Conservation (phyloP, 2,797 vertebrate species). For the Chloroceryle amazona region DNA sequence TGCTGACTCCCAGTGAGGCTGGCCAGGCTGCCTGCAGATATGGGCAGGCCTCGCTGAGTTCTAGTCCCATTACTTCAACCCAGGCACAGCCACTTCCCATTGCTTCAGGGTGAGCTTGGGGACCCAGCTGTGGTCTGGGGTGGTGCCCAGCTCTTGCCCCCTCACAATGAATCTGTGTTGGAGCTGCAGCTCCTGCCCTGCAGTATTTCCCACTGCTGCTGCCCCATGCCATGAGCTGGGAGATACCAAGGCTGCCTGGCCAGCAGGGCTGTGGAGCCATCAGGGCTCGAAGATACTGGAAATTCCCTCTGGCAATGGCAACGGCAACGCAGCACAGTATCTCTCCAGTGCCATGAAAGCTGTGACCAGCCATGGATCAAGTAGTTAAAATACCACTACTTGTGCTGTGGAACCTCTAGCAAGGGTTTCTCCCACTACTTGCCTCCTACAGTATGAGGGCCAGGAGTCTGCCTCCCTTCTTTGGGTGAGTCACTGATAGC, state of each 20-base stretch:
- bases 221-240: rapidly evolving
- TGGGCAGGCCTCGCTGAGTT: background rate
- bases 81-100: rapidly evolving
- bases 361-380: background rate
- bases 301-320: background rate
- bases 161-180: background rate
- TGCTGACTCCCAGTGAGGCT: background rate
- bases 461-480: background rate
- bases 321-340: no score
- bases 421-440: background rate
- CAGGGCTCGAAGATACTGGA: background rate
- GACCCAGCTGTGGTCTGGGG: background rate
- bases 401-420: background rate
- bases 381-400: background rate
- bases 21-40: background rate
- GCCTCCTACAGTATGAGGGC: background rate
- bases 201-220: background rate
- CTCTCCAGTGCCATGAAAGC: background rate
- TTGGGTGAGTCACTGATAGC: background rate
- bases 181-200: background rate
- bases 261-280: rapidly evolving
- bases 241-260: background rate
- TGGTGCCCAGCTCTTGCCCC: background rate
- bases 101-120: background rate
- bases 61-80: background rate